Conservation (phyloP, 2,113 vertebrate species). For the Equus przewalskii region DNA sequence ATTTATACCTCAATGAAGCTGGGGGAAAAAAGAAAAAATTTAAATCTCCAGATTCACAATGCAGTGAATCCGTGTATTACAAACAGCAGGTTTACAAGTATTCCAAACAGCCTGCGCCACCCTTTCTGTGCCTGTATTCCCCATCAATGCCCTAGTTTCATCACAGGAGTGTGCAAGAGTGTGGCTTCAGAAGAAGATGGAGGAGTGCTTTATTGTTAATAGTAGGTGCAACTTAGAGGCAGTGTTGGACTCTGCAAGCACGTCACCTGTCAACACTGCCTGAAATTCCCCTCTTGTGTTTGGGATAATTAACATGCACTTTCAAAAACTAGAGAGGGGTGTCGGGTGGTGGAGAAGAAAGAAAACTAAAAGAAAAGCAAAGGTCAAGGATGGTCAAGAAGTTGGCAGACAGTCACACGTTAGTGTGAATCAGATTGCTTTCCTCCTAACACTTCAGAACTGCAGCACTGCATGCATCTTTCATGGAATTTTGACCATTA, state of each 20-base stretch:
- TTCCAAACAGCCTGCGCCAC: too few relatives aligned
- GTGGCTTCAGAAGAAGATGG: neutral
- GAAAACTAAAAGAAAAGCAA: neutral
- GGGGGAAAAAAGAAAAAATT: neutral
- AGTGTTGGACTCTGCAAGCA: neutral
- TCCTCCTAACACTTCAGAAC: neutral
- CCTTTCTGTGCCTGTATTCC: neutral
- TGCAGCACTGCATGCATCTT: neutral
- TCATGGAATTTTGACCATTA: neutral
- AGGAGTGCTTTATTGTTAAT: neutral
- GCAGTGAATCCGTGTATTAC: neutral
- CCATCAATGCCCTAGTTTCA: neutral
- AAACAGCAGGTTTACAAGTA: neutral
- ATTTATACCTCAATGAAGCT: neutral
- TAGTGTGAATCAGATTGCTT: neutral
- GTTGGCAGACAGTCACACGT: neutral
- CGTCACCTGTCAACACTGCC: neutral
- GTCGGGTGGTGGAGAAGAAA: neutral
- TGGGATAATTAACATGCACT: neutral
- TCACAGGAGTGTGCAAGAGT: neutral
- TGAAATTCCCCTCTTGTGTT: neutral
- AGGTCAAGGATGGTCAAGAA: neutral
- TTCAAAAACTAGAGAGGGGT: neutral
- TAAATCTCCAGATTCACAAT: neutral
- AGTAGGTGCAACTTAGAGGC: neutral